Evolutionary conservation across 2,113 vertebrate species (phyloP).

Genomic region (Alosa alosa): DNA sequence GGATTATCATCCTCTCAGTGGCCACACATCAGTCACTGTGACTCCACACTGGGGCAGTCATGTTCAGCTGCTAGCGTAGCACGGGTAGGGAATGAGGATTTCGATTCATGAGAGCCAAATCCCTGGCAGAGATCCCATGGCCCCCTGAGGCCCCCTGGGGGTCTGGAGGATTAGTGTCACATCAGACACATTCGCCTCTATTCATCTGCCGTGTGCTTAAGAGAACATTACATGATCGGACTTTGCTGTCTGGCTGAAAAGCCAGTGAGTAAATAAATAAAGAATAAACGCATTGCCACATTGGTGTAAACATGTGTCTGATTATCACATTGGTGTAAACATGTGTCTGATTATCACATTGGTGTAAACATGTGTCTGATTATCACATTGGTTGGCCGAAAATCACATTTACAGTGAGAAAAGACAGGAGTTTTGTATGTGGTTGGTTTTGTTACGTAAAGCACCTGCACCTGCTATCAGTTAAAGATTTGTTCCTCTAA

Average conservation of each 20-base stretch:
- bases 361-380: background rate
- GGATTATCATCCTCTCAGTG: background rate
- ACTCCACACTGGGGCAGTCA: background rate
- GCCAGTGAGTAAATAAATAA: background rate
- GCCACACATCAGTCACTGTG: background rate
- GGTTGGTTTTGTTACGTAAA: background rate
- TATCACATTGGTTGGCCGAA: background rate
- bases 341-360: background rate
- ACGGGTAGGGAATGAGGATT: background rate
- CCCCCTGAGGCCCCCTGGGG: slow-evolving; percentile 45
- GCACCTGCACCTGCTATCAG: background rate
- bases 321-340: background rate
- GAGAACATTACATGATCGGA: background rate
- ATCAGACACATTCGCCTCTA: slow-evolving; percentile 47
- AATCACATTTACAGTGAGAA: background rate
- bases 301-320: background rate
- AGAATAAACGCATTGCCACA: background rate
- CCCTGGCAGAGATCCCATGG: slow-evolving; percentile 45
- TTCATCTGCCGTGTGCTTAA: slow-evolving; percentile 26
- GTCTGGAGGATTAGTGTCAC: slow-evolving; percentile 65
- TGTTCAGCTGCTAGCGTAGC: background rate
- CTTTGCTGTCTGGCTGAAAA: background rate
- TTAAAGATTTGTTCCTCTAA: background rate
- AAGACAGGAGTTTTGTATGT: background rate
- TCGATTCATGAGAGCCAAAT: slow-evolving; percentile 58